phyloP scores from a whole-genome alignment of 2,113 vertebrate species.

The Calonectris borealis region DNA sequence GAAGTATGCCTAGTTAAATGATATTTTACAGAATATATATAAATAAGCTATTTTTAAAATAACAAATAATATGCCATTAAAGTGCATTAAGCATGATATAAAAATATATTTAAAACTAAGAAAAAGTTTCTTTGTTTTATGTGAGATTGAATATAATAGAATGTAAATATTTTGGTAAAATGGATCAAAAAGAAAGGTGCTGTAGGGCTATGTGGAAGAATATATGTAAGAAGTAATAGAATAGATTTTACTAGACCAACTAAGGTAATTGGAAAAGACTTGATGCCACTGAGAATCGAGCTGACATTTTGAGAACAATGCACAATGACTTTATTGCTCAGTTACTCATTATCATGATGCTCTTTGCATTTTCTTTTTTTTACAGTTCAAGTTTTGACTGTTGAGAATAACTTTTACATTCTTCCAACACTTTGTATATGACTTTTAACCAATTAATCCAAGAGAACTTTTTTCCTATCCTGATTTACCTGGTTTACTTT shows the following conservation, averaged over 20 bases:
- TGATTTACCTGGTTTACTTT: not conserved
- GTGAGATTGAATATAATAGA: not conserved
- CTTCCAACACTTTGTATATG: not conserved
- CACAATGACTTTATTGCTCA: not conserved
- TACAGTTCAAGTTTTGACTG: not conserved
- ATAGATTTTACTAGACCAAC: not conserved
- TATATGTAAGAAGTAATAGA: not conserved
- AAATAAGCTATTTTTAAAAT: not conserved
- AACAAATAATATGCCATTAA: not conserved
- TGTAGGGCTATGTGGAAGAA: not conserved
- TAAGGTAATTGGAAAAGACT: not conserved
- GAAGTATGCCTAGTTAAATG: not conserved
- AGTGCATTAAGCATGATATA: not conserved
- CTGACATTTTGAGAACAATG: not conserved
- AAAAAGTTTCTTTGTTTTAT: not conserved
- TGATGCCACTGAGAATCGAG: not conserved
- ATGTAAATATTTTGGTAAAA: not conserved
- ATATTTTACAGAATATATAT: not conserved
- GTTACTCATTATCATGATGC: not conserved
- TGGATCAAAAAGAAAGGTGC: not conserved
- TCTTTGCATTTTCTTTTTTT: not conserved
- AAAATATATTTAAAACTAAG: not conserved
- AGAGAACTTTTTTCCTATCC: not conserved
- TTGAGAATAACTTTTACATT: not conserved
- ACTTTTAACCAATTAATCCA: not conserved